phyloP scores from a whole-genome alignment of 2,113 vertebrate genomes.

The Bolborhynchus lineola region DNA sequence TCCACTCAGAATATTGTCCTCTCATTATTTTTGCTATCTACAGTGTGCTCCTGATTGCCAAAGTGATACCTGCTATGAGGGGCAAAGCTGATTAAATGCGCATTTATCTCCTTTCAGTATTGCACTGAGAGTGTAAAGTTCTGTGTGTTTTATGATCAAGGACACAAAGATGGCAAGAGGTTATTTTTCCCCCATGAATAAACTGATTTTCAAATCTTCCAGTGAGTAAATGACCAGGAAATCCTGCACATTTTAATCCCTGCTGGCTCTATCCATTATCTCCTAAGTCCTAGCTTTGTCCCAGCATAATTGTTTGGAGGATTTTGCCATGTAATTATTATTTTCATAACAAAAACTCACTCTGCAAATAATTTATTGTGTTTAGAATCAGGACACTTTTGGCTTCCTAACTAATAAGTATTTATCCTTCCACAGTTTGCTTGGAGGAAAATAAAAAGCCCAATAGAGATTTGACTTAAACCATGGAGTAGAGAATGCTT shows the following conservation, averaged over 20 bases:
- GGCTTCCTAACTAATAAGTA: not conserved
- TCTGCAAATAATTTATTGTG: not conserved
- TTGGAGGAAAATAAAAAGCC: not conserved
- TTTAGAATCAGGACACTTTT: not conserved
- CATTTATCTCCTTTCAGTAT: conserved; percentile 18
- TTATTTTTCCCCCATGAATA: conserved; percentile 58
- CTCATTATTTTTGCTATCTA: conserved; percentile 24
- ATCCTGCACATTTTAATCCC: conserved; percentile 18
- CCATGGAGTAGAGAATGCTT: not conserved
- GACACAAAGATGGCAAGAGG: not conserved
- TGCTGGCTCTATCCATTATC: conserved; percentile 41
- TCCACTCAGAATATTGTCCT: conserved; percentile 9
- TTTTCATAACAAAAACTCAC: not conserved
- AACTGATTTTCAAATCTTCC: conserved; percentile 45
- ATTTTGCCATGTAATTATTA: conserved; percentile 3
- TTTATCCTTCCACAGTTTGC: not conserved
- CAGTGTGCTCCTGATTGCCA: conserved; percentile 46
- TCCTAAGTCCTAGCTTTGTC: not conserved
- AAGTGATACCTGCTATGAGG: conserved; percentile 53
- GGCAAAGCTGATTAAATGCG: conserved; percentile 35
- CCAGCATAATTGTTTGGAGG: not conserved
- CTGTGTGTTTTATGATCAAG: conserved; percentile 4
- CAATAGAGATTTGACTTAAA: not conserved
- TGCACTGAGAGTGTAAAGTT: conserved; percentile 24
- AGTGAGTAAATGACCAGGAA: conserved; percentile 57